These are phyloP conservation scores for Temnopleurus reevesii DNA, from an alignment of 53 echinoderm and acorn worm species.

Conservation along the genomic window DNA sequence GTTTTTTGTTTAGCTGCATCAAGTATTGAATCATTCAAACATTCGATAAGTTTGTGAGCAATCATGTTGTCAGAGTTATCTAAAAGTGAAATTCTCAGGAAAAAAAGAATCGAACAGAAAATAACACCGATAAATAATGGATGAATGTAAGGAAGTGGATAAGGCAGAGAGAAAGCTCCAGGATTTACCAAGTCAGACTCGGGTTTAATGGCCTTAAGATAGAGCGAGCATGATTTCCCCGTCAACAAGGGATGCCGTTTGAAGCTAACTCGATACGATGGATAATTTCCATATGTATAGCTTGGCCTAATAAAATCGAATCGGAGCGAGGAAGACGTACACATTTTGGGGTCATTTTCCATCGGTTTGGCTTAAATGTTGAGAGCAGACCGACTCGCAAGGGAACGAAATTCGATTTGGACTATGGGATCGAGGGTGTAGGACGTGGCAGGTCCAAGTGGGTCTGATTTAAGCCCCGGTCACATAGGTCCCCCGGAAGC, in stretches of 20 bases:
- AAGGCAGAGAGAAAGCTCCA: neutral
- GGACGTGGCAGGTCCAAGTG: too few species aligned
- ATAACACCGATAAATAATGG: neutral
- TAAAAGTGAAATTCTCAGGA: too few species aligned
- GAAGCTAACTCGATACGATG: conserved; percentile 7
- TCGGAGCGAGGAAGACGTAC: conserved; percentile 14
- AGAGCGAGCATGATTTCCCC: neutral
- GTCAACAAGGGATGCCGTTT: neutral
- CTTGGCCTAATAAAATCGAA: conserved; percentile 37
- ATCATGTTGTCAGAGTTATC: too few species aligned
- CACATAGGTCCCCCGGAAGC: too few species aligned
- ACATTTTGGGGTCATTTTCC: conserved; percentile 28
- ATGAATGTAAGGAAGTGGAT: neutral
- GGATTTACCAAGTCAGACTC: neutral
- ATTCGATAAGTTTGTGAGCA: too few species aligned
- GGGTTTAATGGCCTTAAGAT: neutral
- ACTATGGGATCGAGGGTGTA: neutral
- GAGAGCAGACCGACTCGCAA: neutral
- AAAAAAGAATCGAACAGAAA: too few species aligned
- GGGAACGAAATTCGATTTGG: conserved; percentile 26
- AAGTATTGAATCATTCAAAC: too few species aligned
- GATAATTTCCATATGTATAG: conserved; percentile 35
- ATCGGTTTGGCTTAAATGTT: neutral
- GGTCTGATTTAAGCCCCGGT: too few species aligned
- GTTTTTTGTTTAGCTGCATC: too few species aligned